A percentile compares a stretch with the other conserved stretches of the same genome.
These are phyloP conservation scores for Engystomops pustulosus DNA, from an alignment of 2,113 vertebrate genomes.

Conservation along the genomic window DNA sequence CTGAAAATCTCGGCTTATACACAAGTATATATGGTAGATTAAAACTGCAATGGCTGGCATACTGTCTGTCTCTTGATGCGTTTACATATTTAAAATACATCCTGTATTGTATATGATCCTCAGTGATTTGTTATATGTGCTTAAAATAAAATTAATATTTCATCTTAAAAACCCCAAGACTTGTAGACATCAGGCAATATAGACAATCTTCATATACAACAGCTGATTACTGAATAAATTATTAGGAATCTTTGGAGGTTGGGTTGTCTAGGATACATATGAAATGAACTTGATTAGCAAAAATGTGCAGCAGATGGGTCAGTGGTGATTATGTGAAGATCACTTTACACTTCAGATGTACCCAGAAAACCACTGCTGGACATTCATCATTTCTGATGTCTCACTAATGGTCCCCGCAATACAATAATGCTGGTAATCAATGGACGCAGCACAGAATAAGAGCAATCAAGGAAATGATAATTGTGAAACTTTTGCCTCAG, in stretches of 20 bases:
- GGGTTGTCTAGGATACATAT: not conserved
- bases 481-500: not conserved
- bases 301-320: constrained; percentile 14
- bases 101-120: too few relatives aligned
- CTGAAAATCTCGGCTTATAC: too few relatives aligned
- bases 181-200: not conserved
- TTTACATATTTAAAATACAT: too few relatives aligned
- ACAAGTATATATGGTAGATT: too few relatives aligned
- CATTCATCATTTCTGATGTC: not conserved
- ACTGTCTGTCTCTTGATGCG: too few relatives aligned
- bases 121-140: too few relatives aligned
- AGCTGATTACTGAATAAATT: not conserved
- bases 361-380: not conserved
- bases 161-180: too few relatives aligned
- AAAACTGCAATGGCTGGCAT: too few relatives aligned
- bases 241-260: not conserved
- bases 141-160: too few relatives aligned
- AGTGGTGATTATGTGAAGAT: constrained; percentile 6
- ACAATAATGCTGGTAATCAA: constrained; percentile 8
- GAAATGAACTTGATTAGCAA: not conserved
- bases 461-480: not conserved
- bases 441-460: not conserved
- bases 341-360: not conserved
- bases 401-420: not conserved
- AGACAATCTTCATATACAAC: not conserved